Base-by-base conservation (phyloP, 2,797 vertebrate genomes). In the Arctocebus calabarensis region DNA sequence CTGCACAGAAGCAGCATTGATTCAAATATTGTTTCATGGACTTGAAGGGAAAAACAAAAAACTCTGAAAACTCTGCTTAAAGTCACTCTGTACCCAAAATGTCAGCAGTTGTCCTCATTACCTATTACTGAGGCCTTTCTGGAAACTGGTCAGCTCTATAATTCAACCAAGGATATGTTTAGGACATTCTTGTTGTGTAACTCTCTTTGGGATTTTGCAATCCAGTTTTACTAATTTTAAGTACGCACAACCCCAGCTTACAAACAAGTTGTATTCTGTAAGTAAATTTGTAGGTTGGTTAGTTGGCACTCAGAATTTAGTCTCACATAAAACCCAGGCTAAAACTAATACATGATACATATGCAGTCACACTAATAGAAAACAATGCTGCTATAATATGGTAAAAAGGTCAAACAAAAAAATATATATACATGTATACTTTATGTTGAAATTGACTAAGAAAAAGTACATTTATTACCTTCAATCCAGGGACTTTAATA, bases 181-280 rank as follows among this genome's bases (percentile, higher is more conserved):
- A 92, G 78, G 70, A 45, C 45, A 77, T 73, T 90, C 64, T 90
- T 83, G 22, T 90, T 93, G 71, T 88, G 81, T 71, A 71, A 88
- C 70, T 95, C 19, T 74, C 61, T 74, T 73, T 71, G 57, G 77
- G 61, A 82, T 83, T 94, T 84, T 64, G 83, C 45, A 91, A 86
- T 55, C 59, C 61, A 92, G 45, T 81, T 73, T 40, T 84, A 32
- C 83, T 95, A 86, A 92, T 92, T 96, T 93, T 97, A 94, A 92
- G 75, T 48, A 88, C 3, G 13, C n/a, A 75, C 19, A 48, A 52
- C 20, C 75, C 62, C 23, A 79, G 74, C 82, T 94, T 90, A 95
- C 87, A 91, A 85, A 95, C 77, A 95, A 94, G 59, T 52, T 94
- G 68, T 90, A 57, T 83, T 97, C 52, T 84, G 88, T 88, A 96